Percentiles rank a stretch among this genome's conserved stretches.
Evolutionary conservation across 2,113 vertebrate genomes (phyloP).

Genomic region (Serinus canaria): DNA sequence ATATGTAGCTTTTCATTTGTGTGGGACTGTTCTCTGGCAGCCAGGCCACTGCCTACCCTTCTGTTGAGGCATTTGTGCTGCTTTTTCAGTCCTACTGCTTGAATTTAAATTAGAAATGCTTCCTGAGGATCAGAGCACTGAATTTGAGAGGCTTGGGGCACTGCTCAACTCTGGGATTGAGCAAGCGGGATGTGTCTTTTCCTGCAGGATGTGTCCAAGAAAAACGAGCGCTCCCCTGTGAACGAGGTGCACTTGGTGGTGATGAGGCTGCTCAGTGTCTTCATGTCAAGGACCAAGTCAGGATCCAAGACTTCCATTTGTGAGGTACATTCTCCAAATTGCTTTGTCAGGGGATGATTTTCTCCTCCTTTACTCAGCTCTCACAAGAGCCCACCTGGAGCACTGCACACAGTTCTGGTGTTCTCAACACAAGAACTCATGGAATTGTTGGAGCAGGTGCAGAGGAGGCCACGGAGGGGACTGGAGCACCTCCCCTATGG

Average conservation of each 20-base stretch:
- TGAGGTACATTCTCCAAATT: conserved; percentile 78
- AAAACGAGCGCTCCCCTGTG: conserved; percentile 90
- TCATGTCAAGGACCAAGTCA: conserved; percentile 98
- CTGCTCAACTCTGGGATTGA: background rate
- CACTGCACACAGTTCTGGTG: background rate
- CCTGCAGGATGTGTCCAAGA: conserved; percentile 91
- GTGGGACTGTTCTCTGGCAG: background rate
- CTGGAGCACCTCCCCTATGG: background rate
- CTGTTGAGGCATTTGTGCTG: background rate
- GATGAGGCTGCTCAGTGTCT: conserved; percentile 96
- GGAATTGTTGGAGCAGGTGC: background rate
- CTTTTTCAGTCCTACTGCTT: background rate
- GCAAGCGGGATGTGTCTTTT: background rate
- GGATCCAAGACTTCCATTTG: conserved; percentile 93
- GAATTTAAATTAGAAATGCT: background rate
- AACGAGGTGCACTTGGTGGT: conserved; percentile 97
- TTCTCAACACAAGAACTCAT: rapidly evolving
- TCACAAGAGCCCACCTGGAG: background rate
- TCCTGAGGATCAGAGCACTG: background rate
- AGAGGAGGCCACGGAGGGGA: rapidly evolving
- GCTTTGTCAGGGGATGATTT: background rate
- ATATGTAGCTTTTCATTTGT: background rate
- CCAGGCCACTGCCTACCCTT: background rate
- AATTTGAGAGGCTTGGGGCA: background rate
- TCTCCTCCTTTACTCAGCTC: background rate